Evolutionary conservation across 2,113 vertebrate species (phyloP).

Genomic region (Cnemophilus loriae): DNA sequence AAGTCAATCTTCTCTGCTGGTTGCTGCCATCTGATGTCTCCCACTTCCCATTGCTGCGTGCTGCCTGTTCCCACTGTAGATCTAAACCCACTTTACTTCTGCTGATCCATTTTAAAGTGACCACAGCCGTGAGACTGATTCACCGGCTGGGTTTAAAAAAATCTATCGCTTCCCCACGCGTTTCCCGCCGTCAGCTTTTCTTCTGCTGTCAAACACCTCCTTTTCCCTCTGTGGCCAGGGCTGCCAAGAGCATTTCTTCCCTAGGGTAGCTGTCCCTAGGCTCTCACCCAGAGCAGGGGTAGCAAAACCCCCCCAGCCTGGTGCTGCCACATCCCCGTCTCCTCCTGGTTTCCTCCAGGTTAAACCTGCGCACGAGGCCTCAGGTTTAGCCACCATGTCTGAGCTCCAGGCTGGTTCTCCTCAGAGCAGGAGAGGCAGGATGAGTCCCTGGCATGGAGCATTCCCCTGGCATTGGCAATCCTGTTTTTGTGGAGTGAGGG

Average conservation of each 20-base stretch:
- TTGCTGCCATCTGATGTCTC: background rate
- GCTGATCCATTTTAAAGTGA: background rate
- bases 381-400: accelerated
- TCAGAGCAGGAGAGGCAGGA: background rate
- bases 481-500: background rate
- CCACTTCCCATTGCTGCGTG: background rate
- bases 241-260: background rate
- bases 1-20: background rate
- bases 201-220: background rate
- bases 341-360: background rate
- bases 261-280: accelerated
- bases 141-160: background rate
- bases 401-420: background rate
- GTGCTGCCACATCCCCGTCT: background rate
- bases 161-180: accelerated
- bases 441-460: background rate
- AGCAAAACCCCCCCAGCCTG: background rate
- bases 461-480: background rate
- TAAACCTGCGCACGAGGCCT: background rate
- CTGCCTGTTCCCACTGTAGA: background rate
- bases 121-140: background rate
- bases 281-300: background rate
- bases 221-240: background rate
- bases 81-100: background rate
- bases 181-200: background rate